These are phyloP conservation scores for Panurus biarmicus DNA, from an alignment of 2,113 vertebrate species.

Conservation along the genomic window DNA sequence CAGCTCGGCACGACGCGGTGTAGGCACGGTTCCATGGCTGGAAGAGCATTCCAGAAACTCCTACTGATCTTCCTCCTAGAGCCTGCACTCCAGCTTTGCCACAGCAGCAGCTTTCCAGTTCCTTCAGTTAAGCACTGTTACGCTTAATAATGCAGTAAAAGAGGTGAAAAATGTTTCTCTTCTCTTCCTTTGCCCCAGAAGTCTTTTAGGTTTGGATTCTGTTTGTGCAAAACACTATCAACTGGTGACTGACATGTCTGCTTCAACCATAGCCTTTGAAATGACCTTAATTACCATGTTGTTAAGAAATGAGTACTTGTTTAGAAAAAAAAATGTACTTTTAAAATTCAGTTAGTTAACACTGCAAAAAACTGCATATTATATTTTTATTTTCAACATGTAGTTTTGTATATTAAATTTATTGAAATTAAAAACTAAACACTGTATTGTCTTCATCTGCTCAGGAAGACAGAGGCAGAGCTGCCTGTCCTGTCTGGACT, in stretches of 20 bases:
- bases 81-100: conserved; percentile 33
- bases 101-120: conserved; percentile 19
- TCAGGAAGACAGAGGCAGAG: conserved; percentile 49
- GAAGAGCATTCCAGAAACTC: not conserved
- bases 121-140: conserved; percentile 25
- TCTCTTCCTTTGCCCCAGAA: conserved; percentile 29
- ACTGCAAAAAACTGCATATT: conserved; percentile 66
- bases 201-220: conserved; percentile 46
- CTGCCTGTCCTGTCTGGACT: not conserved
- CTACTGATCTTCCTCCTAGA: not conserved
- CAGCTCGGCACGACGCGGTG: not conserved
- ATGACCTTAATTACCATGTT: conserved; percentile 68
- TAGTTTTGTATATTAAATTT: conserved; percentile 74
- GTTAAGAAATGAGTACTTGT: conserved; percentile 68
- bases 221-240: conserved; percentile 62
- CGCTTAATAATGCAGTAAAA: not conserved
- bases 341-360: conserved; percentile 73
- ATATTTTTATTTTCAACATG: conserved; percentile 73
- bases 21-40: not conserved
- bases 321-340: conserved; percentile 68
- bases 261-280: conserved; percentile 69
- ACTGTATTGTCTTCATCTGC: conserved; percentile 57
- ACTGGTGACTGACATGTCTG: conserved; percentile 62
- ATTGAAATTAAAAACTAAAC: conserved; percentile 62
- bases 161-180: conserved; percentile 44